These are phyloP conservation scores for Cryptophagus acutangulus DNA, from an alignment of 2,888 invertebrate genomes.

Conservation along the genomic window DNA sequence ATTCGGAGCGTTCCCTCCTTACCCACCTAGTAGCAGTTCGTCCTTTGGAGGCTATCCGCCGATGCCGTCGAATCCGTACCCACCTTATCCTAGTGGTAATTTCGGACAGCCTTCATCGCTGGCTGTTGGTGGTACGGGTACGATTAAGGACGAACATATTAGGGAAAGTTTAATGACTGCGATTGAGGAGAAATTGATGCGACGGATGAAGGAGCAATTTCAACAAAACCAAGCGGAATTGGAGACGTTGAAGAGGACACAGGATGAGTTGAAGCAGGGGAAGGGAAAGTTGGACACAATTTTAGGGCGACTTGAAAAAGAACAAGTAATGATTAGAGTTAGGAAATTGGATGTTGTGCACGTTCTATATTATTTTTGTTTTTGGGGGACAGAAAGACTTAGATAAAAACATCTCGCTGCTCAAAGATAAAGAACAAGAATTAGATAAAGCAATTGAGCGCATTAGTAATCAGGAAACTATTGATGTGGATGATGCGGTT, in stretches of 20 bases:
- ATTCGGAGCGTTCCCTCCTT: background rate
- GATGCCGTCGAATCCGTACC: constrained; percentile 31
- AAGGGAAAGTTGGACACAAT: constrained; percentile 77
- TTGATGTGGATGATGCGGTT: constrained; percentile 94
- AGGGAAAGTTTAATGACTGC: constrained; percentile 90
- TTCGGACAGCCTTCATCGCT: constrained; percentile 37
- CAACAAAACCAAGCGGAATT: constrained; percentile 89
- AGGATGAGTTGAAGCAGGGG: constrained; percentile 80
- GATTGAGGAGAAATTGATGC: constrained; percentile 87
- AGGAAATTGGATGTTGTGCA: constrained; percentile 3
- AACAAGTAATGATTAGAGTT: constrained; percentile 49
- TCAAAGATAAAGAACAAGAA: constrained; percentile 85
- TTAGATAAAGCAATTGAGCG: constrained; percentile 74
- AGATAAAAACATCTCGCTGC: constrained; percentile 74
- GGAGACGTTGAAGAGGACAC: constrained; percentile 80
- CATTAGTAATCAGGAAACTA: constrained; percentile 70
- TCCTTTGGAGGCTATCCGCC: constrained; percentile 21
- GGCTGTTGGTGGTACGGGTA: constrained; percentile 57
- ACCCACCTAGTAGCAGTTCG: constrained; percentile 10
- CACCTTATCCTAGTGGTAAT: constrained; percentile 19
- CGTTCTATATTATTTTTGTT: constrained; percentile 22
- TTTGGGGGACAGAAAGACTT: constrained; percentile 71
- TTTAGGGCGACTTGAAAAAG: constrained; percentile 68
- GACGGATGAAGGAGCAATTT: constrained; percentile 83
- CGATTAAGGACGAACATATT: constrained; percentile 94